Evolutionary conservation across 2,797 vertebrate species (phyloP), one percentile per base, ranked within the genome.

Genomic region (Rhynchotus rufescens): DNA sequence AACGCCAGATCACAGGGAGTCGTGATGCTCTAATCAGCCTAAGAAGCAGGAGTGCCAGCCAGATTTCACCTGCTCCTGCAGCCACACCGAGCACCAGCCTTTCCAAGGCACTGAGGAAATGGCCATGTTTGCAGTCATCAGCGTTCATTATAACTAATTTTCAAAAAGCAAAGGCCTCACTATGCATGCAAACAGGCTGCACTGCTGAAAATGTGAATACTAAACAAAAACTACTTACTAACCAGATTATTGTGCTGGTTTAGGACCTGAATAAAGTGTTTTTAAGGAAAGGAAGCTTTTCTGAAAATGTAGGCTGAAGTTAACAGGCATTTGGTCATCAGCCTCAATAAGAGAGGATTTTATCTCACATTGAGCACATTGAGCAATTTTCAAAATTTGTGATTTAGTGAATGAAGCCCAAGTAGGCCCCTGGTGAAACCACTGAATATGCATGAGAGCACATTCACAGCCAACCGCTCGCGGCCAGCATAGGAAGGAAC

Each of bases 91-190:
- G 2, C 6, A 49, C 23, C 28, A 6, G 45, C 8, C 2, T 10
- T 38, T 12, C 60, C 68, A 12, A 6, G 76, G 42, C 32, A 3
- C 4, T 3, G 0, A 0, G 0, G 51, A 7, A 36, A 32, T 0
- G 32, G 69, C 17, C 36, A 1, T 0, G 1, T 1, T 54, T 5
- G 10, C 49, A 34, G 14, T 0, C 6, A 64, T 47, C 0, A 12
- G n/a, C 0, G 26, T 17, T 44, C 66, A 45, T 38, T 9, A 3
- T 1, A 1, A 54, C n/a, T 8, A 1, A n/a, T 22, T 13, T 6
- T 14, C 32, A 19, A 14, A 22, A 56, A 61, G 3, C 34, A 59
- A n/a, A 36, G 8, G 8, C 17, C 30, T 66, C 56, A 19, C 2
- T 0, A 26, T 17, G 7, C 21, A 36, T 9, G 16, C 5, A 52